Percentiles rank a stretch among this genome's conserved stretches.
Evolutionary conservation across 2,113 vertebrate genomes (phyloP).

Genomic region (Crotalus tigris): DNA sequence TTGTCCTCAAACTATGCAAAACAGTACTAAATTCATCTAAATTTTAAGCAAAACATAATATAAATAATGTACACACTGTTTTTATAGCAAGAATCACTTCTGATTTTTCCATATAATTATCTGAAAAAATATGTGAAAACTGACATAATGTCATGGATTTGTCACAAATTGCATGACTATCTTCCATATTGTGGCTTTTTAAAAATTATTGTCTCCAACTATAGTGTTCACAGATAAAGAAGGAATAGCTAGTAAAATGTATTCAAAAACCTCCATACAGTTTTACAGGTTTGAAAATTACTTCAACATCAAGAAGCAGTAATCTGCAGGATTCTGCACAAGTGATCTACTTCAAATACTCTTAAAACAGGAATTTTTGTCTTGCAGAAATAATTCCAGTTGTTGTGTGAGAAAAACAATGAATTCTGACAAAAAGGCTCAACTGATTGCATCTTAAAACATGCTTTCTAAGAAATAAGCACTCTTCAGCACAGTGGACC

Average conservation of each 20-base stretch:
- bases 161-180: background rate
- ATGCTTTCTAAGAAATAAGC: background rate
- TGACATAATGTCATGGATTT: background rate
- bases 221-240: background rate
- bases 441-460: background rate
- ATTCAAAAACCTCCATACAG: slow-evolving; percentile 3
- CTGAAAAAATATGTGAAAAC: background rate
- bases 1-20: background rate
- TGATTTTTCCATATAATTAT: background rate
- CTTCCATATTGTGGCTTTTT: background rate
- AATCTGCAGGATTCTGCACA: background rate
- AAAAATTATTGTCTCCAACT: background rate
- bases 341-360: background rate
- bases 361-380: slow-evolving; percentile 7
- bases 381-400: background rate
- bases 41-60: background rate
- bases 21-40: background rate
- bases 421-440: background rate
- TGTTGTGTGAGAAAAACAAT: background rate
- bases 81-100: background rate
- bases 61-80: background rate
- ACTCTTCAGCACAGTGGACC: background rate
- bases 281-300: background rate
- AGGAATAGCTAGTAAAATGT: background rate
- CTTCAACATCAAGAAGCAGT: slow-evolving; percentile 2